These are phyloP conservation scores for Acronicta aceris DNA, from an alignment of 2,888 invertebrate species.

Conservation along the genomic window DNA sequence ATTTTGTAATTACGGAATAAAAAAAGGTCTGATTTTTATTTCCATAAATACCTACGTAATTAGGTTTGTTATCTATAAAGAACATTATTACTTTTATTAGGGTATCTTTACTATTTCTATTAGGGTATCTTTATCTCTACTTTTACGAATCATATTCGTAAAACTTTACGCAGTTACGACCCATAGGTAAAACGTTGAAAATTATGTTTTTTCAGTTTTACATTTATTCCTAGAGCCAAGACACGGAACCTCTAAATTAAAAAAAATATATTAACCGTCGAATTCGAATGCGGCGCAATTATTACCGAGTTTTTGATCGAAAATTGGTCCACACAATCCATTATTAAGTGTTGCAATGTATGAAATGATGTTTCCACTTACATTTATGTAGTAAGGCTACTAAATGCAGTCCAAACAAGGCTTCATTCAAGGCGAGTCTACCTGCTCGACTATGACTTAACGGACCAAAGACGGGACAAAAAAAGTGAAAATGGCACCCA, in stretches of 20 bases:
- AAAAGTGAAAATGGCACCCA: conserved; percentile 71
- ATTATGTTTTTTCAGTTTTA: no score
- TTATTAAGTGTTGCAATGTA: conserved; percentile 49
- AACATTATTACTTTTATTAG: no score
- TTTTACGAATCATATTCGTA: no score
- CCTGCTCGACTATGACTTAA: conserved; percentile 70
- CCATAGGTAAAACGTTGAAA: no score
- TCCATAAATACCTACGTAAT: no score
- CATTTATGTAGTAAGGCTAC: conserved; percentile 44
- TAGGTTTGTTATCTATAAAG: no score
- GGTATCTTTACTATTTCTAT: no score
- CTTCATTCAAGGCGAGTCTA: conserved; percentile 65
- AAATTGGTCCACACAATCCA: conserved; percentile 41
- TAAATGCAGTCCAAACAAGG: conserved; percentile 54
- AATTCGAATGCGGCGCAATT: conserved; percentile 13
- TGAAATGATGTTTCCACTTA: conserved; percentile 46
- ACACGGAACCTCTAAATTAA: not conserved
- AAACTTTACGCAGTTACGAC: no score
- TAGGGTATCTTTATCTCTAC: no score
- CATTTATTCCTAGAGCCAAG: no score
- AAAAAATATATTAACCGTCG: not conserved
- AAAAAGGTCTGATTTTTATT: not conserved
- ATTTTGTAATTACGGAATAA: not conserved
- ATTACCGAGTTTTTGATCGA: conserved; percentile 29
- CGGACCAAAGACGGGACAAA: conserved; percentile 71